Percentiles rank a stretch among this genome's conserved stretches.
These are phyloP conservation scores for Orussus abietinus DNA, from an alignment of 1,140 invertebrate genomes.

Conservation along the genomic window DNA sequence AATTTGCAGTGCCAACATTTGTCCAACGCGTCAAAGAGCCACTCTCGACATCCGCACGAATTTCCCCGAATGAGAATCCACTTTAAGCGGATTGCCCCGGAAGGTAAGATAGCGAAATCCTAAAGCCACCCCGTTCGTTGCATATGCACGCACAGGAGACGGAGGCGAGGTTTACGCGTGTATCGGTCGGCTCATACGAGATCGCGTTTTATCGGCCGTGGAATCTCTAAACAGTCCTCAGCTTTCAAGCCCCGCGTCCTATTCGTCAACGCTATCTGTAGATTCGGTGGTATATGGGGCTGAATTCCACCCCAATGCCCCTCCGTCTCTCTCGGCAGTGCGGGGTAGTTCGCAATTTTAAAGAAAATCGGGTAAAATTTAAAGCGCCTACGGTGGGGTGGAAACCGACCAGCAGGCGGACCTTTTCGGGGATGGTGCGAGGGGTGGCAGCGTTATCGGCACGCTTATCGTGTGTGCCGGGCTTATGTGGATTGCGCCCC, in stretches of 20 bases:
- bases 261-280: constrained; percentile 47
- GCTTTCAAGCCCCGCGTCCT: constrained; percentile 20
- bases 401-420: constrained; percentile 1
- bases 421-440: constrained; percentile 1
- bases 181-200: too few species aligned
- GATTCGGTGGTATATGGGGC: neutral
- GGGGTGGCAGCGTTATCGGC: constrained; percentile 38
- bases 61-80: too few species aligned
- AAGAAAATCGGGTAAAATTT: constrained; percentile 52
- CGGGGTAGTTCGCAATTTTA: constrained; percentile 47
- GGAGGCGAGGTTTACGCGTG: constrained; percentile 5
- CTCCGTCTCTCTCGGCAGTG: constrained; percentile 7
- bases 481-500: constrained; percentile 45
- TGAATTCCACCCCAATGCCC: constrained; percentile 5
- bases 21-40: too few species aligned
- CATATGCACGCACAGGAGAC: neutral
- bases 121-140: too few species aligned
- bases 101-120: too few species aligned
- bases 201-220: constrained; percentile 23
- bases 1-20: too few species aligned
- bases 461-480: constrained; percentile 49
- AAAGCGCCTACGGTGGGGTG: constrained; percentile 27
- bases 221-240: constrained; percentile 33
- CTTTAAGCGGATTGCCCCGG: too few species aligned
- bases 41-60: too few species aligned